phyloP scores from a whole-genome alignment of 2,113 vertebrate species.

The Calonectris borealis region DNA sequence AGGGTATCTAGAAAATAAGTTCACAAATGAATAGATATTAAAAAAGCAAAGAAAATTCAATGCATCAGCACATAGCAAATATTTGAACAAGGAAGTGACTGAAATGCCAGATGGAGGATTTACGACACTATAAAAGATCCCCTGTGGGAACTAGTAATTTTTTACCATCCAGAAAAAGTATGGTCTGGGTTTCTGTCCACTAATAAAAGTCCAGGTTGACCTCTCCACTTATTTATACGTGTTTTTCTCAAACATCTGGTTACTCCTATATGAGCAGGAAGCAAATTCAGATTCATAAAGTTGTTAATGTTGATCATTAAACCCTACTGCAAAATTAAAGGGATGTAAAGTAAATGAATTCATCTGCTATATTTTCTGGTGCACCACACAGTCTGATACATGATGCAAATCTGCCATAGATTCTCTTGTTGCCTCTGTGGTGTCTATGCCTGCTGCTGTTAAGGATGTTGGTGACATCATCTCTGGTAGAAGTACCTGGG shows the following conservation, averaged over 20 bases:
- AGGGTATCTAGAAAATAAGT: neutral
- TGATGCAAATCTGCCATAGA: neutral
- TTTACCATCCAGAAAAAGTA: neutral
- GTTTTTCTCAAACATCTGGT: neutral
- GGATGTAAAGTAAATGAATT: neutral
- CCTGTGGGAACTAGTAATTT: neutral
- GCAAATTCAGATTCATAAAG: neutral
- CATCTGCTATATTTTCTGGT: neutral
- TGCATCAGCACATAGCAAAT: neutral
- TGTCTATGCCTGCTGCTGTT: neutral
- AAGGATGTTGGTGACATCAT: neutral
- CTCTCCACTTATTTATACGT: neutral
- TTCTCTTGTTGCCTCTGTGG: neutral
- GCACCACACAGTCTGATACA: neutral
- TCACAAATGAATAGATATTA: neutral
- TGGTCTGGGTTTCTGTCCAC: neutral
- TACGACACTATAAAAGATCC: neutral
- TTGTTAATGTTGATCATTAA: neutral
- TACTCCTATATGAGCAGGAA: neutral
- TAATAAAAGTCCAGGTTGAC: neutral
- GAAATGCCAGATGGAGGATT: conserved; percentile 35
- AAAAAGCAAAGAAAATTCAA: neutral
- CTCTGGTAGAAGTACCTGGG: neutral
- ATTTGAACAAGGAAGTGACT: conserved; percentile 31
- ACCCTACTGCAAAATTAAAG: neutral